Percentiles rank a stretch among this genome's conserved stretches.
phyloP scores from a whole-genome alignment of 2,888 invertebrate genomes.

The Arge pagana region DNA sequence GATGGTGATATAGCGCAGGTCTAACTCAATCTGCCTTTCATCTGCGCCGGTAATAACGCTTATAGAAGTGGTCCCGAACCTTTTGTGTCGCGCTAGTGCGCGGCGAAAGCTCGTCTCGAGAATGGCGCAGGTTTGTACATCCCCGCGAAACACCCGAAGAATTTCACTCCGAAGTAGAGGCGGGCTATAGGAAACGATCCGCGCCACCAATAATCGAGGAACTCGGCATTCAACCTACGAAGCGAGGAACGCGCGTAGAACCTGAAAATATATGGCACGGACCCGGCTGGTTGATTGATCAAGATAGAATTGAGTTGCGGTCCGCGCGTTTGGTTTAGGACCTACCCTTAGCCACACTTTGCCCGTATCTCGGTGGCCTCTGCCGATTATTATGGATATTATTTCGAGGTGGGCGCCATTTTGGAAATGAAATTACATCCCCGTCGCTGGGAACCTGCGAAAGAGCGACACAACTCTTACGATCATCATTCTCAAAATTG shows the following conservation, averaged over 20 bases:
- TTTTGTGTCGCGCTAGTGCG: neutral
- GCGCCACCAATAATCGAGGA: neutral
- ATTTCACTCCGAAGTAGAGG: too few species aligned
- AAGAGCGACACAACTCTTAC: too few species aligned
- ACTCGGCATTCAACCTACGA: neutral
- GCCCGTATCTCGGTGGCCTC: constrained; percentile 5
- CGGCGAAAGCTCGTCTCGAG: neutral
- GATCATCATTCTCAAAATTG: too few species aligned
- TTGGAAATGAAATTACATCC: too few species aligned
- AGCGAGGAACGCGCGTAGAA: neutral
- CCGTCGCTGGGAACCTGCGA: too few species aligned
- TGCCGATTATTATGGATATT: constrained; percentile 23
- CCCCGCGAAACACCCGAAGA: too few species aligned
- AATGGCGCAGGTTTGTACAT: too few species aligned
- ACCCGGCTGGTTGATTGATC: constrained; percentile 31
- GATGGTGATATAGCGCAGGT: constrained; percentile 28
- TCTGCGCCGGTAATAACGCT: constrained; percentile 40
- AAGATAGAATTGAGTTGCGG: constrained; percentile 36
- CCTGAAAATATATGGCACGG: neutral
- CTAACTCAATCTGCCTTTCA: constrained; percentile 44
- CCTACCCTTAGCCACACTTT: constrained; percentile 17
- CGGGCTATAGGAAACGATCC: too few species aligned
- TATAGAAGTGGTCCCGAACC: constrained; percentile 22
- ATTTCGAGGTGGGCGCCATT: constrained; percentile 18
- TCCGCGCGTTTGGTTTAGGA: constrained; percentile 21